A percentile compares a stretch with the other conserved stretches of the same genome.
Evolutionary conservation across 2,888 invertebrate genomes (phyloP).

Genomic region (Acholoe squamosa): DNA sequence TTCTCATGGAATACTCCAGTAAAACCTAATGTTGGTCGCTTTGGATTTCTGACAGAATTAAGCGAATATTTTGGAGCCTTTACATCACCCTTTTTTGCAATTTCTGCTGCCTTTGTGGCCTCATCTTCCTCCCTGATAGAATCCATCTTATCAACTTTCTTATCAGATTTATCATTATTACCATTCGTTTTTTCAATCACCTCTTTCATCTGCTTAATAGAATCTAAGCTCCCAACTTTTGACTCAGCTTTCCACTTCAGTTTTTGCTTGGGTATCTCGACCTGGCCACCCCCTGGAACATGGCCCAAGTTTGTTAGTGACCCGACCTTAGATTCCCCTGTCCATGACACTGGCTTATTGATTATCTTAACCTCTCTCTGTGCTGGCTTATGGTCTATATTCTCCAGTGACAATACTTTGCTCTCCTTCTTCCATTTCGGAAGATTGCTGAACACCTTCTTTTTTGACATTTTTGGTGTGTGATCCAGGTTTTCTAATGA

Average conservation of each 20-base stretch:
- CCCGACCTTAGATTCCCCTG: conserved; percentile 5
- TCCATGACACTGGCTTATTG: conserved; percentile 24
- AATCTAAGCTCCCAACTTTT: conserved; percentile 70
- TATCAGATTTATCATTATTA: background rate
- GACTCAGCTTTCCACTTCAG: conserved; percentile 69
- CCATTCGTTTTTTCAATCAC: background rate
- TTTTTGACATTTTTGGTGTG: background rate
- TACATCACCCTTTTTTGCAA: conserved; percentile 3
- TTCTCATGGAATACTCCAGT: conserved; percentile 47
- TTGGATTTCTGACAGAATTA: background rate
- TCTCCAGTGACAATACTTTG: conserved; percentile 19
- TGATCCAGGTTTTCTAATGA: background rate
- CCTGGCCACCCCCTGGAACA: conserved; percentile 7
- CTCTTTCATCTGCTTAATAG: conserved; percentile 57
- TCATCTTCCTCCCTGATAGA: conserved; percentile 66
- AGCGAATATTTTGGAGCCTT: conserved; percentile 45
- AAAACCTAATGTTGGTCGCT: background rate
- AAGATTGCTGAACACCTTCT: conserved; percentile 34
- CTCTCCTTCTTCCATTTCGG: conserved; percentile 51
- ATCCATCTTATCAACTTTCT: background rate
- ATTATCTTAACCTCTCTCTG: conserved; percentile 39
- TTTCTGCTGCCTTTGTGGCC: conserved; percentile 1
- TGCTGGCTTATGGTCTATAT: conserved; percentile 8
- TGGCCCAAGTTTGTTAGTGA: background rate
- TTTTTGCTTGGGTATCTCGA: conserved; percentile 59